Conservation (phyloP, 2,113 vertebrate genomes). For the Dunckerocampus dactyliophorus region DNA sequence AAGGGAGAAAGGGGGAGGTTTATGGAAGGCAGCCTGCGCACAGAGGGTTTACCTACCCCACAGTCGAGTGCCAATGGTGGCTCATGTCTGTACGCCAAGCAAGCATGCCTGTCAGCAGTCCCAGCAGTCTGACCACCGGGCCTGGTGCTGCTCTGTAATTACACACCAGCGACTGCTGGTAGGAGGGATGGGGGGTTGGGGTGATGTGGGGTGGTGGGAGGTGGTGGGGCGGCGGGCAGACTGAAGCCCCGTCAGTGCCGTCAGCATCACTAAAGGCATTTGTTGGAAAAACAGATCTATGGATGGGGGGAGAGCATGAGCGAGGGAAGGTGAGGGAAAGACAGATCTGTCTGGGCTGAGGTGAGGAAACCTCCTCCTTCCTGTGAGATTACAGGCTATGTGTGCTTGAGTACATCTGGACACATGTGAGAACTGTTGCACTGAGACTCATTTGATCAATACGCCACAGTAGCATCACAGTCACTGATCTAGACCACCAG, state of each 20-base stretch:
- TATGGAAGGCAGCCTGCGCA: conserved; percentile 37
- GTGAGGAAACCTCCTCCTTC: conserved; percentile 53
- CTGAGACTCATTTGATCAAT: not conserved
- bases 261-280: conserved; percentile 42
- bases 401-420: conserved; percentile 58
- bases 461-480: not conserved
- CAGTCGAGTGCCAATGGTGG: conserved; percentile 29
- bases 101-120: conserved; percentile 50
- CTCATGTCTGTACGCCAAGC: conserved; percentile 32
- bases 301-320: conserved; percentile 35
- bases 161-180: conserved; percentile 39
- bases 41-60: conserved; percentile 12
- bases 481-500: not conserved
- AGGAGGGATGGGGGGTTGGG: not conserved
- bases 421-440: conserved; percentile 32
- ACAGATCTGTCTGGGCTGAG: conserved; percentile 36
- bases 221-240: not conserved
- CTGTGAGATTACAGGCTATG: conserved; percentile 67
- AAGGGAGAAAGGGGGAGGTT: conserved; percentile 17
- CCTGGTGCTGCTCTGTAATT: conserved; percentile 50
- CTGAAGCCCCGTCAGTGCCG: conserved; percentile 35
- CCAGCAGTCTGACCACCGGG: conserved; percentile 33
- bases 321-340: conserved; percentile 52
- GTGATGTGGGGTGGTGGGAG: not conserved
- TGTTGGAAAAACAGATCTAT: conserved; percentile 44